Percentiles rank a stretch among this genome's conserved stretches.
phyloP scores from a whole-genome alignment of 2,113 vertebrate genomes.

The Macrotis lagotis region DNA sequence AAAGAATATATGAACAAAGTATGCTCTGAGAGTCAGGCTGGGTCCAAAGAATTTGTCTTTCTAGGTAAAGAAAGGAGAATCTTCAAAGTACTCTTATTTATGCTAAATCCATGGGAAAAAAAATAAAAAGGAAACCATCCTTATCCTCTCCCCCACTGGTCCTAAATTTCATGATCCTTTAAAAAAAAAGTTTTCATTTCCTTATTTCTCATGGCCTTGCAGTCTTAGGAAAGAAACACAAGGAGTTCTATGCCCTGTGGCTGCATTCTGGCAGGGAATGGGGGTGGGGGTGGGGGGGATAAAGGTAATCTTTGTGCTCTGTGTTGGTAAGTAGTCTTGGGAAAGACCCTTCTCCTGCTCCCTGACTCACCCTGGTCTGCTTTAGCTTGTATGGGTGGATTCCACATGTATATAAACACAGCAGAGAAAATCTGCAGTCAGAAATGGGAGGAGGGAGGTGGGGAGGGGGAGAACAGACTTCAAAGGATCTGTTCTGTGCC shows the following conservation, averaged over 20 bases:
- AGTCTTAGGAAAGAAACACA: background rate
- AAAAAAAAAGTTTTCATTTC: conserved; percentile 1
- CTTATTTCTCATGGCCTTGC: background rate
- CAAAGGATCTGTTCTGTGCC: background rate
- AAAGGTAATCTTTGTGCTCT: background rate
- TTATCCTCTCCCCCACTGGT: background rate
- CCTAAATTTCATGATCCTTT: conserved; percentile 21
- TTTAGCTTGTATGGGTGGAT: background rate
- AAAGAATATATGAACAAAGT: conserved; percentile 26
- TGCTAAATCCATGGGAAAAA: conserved; percentile 33
- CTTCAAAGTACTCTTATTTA: conserved; percentile 17
- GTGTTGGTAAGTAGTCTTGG: background rate
- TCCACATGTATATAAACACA: background rate
- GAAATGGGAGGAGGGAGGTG: background rate
- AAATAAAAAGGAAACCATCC: conserved; percentile 27
- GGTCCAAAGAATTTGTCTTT: background rate
- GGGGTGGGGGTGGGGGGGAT: background rate
- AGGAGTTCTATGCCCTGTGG: background rate
- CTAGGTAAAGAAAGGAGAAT: background rate
- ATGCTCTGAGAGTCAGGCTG: background rate
- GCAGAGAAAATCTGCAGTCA: background rate
- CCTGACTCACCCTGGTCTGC: background rate
- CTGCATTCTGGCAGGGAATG: background rate
- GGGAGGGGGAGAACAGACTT: background rate
- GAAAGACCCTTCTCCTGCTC: background rate